These are phyloP conservation scores for Stenurella melanura DNA, from an alignment of 2,888 invertebrate genomes.

Conservation along the genomic window DNA sequence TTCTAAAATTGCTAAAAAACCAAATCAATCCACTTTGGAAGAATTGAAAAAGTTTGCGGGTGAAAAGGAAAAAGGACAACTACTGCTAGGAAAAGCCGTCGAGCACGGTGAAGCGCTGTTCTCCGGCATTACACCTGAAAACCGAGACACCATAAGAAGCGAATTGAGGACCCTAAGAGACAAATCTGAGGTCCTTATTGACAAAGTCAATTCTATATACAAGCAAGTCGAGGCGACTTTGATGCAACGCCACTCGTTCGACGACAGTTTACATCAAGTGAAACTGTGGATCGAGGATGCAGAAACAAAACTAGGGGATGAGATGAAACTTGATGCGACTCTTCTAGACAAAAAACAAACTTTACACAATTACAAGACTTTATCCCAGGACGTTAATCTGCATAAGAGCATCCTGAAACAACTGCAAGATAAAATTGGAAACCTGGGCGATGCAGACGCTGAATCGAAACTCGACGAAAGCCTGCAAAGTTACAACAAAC, in stretches of 20 bases:
- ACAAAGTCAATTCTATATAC: constrained; percentile 88
- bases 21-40: constrained; percentile 84
- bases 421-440: constrained; percentile 86
- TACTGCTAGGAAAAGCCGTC: constrained; percentile 85
- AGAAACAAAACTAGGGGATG: constrained; percentile 83
- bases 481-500: constrained; percentile 82
- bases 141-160: constrained; percentile 88
- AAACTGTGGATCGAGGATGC: constrained; percentile 90
- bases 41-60: constrained; percentile 84
- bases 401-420: constrained; percentile 91
- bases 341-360: constrained; percentile 92
- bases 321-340: constrained; percentile 84
- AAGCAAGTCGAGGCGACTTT: constrained; percentile 92
- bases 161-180: constrained; percentile 88
- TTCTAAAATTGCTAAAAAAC: constrained; percentile 85
- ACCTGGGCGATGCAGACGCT: constrained; percentile 87
- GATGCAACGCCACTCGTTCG: constrained; percentile 93
- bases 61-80: constrained; percentile 87
- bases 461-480: constrained; percentile 84
- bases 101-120: constrained; percentile 93
- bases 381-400: constrained; percentile 89
- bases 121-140: constrained; percentile 87
- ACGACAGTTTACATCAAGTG: constrained; percentile 92
- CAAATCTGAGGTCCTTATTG: constrained; percentile 88
- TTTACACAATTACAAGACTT: constrained; percentile 85